Base-by-base conservation (phyloP, 2,888 invertebrate species). In the Autographa gamma region DNA sequence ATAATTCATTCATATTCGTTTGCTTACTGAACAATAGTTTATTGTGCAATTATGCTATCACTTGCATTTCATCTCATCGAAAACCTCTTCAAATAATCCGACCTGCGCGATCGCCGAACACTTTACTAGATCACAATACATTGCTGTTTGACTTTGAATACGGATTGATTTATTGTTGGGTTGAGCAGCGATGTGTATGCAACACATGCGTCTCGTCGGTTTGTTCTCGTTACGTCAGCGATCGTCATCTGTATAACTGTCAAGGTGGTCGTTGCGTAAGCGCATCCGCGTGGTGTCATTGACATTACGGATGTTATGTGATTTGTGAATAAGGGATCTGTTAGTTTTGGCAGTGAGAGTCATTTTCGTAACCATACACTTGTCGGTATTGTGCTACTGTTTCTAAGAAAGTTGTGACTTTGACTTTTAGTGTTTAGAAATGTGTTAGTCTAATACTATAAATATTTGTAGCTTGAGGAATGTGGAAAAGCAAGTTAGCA, bases 11-110 rank as follows among this genome's bases (percentile, higher is more conserved):
- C 91, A 92, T 90, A 90, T 85, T 89, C 86, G 88, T 91, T 75
- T 74, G 74, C 66, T 90, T 88, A 86, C 80, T 85, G 88, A 91
- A 94, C 93, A 95, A 94, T 91, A 88, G 86, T 88, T 90, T 91
- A 91, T 93, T 94, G 93, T 94, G 92, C 93, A 94, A 94, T 93
- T 92, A 92, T 88, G 85, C 86, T 93, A 94, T 94, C 92, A 86
- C 87, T 88, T 80, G 89, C 91, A 92, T 93, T 93, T 92, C 91
- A 93, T 93, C 92, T 93, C 87, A 86, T 89, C 89, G 86, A 87
- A 85, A 87, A 84, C 84, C 84, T 88, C 87, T 88, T 85, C 85
- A 84, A 85, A 86, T 86, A 85, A 85, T 65, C 74, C 71, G 68
- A 76, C 80, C 85, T 80, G 87, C 86, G 79, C 82, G 72, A 68